Percentiles rank a stretch among this genome's conserved stretches.
These are phyloP conservation scores for Lepeophtheirus nordmannii DNA, from an alignment of 2,888 invertebrate genomes.

Conservation along the genomic window DNA sequence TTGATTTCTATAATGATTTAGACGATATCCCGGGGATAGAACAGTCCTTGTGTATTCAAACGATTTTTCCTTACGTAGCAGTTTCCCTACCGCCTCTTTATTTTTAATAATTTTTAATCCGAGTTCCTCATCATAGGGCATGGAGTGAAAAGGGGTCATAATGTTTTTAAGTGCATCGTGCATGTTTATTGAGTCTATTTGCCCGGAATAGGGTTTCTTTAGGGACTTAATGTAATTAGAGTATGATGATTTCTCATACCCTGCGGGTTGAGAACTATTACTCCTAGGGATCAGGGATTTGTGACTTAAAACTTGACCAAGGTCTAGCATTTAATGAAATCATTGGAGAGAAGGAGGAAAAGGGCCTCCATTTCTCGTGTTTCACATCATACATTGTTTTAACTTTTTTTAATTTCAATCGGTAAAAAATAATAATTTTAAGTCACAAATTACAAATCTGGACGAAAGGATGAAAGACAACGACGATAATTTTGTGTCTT, in stretches of 20 bases:
- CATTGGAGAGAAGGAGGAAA: no score
- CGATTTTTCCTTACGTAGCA: background rate
- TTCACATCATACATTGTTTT: no score
- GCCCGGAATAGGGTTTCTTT: background rate
- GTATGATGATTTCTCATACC: background rate
- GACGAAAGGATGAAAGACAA: background rate
- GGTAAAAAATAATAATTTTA: background rate
- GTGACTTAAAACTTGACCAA: no score
- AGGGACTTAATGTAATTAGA: background rate
- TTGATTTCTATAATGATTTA: conserved; percentile 5
- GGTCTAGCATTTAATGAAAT: no score
- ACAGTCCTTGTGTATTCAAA: background rate
- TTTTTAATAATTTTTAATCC: background rate
- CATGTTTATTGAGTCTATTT: conserved; percentile 2
- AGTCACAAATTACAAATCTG: background rate
- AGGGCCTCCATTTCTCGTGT: no score
- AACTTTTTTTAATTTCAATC: no score
- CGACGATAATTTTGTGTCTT: conserved; percentile 1
- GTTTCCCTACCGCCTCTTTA: background rate
- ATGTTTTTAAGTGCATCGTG: background rate
- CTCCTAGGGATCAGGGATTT: no score
- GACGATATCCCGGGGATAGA: background rate
- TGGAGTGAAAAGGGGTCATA: conserved; percentile 1
- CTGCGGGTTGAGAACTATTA: no score
- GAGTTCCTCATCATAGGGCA: conserved; percentile 5